Base-by-base conservation (phyloP, 2,797 vertebrate genomes). In the Eleutherodactylus coqui region DNA sequence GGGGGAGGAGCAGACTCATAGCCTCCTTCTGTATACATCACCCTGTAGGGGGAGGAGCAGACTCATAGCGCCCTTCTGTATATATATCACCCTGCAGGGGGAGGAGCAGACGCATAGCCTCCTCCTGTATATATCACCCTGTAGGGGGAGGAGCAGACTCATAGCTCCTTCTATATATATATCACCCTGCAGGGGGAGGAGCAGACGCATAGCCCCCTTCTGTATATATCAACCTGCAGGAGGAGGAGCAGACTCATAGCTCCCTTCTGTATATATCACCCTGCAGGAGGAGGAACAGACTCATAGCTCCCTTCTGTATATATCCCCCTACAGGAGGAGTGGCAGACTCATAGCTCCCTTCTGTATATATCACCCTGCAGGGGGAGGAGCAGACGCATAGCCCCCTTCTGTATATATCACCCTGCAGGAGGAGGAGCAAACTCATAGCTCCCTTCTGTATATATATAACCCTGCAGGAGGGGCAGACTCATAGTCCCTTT, bases 381-480 rank as follows among this genome's bases (percentile, higher is more conserved):
- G n/a, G n/a, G n/a, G n/a, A n/a, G n/a, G n/a, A n/a, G n/a, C n/a
- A n/a, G n/a, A n/a, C n/a, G n/a, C n/a, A n/a, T n/a, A n/a, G n/a
- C n/a, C n/a, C n/a, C n/a, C n/a, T n/a, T n/a, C n/a, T n/a, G n/a
- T n/a, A n/a, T n/a, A n/a, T 55, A 21, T 55, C 75, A 55, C 75
- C 75, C 75, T 55, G 17, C 49, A 77, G 75, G 49, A 24, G 67
- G 67, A 70, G 67, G 75, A 19, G 24, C 49, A 62, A 36, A 29
- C 53, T 79, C 76, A 58, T 58, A 58, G 76, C 76, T 41, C 76
- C n/a, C 53, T 78, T 41, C 76, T 78, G 6, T n/a, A n/a, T 53
- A 6, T 24, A 8, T 36, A 16, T 51, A 58, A 67, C 73, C 82
- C 10, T 47, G 55, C 51, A 16, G 76, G 53, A 24, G 76, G 53